These are phyloP conservation scores for Drosophila anceps DNA, from an alignment of 2,888 invertebrate genomes.

Conservation along the genomic window DNA sequence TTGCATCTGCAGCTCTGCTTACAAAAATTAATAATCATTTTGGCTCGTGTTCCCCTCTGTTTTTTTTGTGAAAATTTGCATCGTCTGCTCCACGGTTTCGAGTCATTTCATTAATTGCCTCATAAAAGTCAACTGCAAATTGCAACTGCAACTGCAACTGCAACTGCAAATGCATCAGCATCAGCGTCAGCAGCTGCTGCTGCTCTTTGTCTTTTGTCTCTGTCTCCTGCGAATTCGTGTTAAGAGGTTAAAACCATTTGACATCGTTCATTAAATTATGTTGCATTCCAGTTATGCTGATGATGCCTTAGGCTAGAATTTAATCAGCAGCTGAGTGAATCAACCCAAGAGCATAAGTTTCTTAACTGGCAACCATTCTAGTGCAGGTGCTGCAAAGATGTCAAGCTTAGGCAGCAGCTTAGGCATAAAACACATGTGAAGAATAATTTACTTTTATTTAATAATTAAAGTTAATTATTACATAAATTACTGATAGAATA, in stretches of 20 bases:
- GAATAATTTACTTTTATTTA: background rate
- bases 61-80: conserved; percentile 20
- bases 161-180: conserved; percentile 45
- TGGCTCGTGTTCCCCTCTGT: conserved; percentile 26
- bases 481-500: background rate
- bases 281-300: conserved; percentile 24
- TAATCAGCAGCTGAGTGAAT: conserved; percentile 29
- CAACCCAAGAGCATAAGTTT: conserved; percentile 16
- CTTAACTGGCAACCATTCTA: conserved; percentile 32
- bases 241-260: conserved; percentile 72
- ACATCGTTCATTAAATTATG: conserved; percentile 66
- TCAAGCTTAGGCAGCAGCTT: background rate
- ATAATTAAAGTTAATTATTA: background rate
- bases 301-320: conserved; percentile 34
- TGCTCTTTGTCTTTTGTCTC: conserved; percentile 3
- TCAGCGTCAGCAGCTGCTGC: conserved; percentile 18
- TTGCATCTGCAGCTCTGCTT: conserved; percentile 36
- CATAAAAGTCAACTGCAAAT: conserved; percentile 61
- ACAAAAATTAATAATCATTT: conserved; percentile 46
- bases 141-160: conserved; percentile 50
- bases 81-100: conserved; percentile 21
- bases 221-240: conserved; percentile 40
- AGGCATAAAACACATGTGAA: no score
- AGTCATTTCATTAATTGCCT: conserved; percentile 41
- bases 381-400: conserved; percentile 20